A percentile compares a stretch with the other conserved stretches of the same genome.
Conservation (phyloP, 2,888 invertebrate genomes). For the Malacosoma neustria region DNA sequence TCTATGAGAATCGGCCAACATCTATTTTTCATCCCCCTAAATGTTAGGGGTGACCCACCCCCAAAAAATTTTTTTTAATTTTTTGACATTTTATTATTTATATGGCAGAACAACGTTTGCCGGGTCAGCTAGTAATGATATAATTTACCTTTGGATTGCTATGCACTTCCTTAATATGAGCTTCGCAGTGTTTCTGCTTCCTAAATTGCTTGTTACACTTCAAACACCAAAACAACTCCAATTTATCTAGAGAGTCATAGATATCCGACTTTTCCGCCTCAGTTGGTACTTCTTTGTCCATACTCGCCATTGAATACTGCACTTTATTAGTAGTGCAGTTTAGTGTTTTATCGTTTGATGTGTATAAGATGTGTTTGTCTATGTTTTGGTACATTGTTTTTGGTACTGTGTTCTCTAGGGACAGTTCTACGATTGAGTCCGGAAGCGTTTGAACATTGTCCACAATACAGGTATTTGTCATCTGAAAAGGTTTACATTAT, state of each 20-base stretch:
- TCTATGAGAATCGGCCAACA: too few species aligned
- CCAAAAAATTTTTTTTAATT: too few species aligned
- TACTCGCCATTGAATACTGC: conserved; percentile 51
- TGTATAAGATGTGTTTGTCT: conserved; percentile 56
- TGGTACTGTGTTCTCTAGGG: conserved; percentile 56
- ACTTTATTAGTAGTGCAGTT: conserved; percentile 43
- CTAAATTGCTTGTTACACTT: conserved; percentile 75
- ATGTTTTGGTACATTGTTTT: conserved; percentile 60
- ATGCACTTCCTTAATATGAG: conserved; percentile 76
- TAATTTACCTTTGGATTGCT: conserved; percentile 35
- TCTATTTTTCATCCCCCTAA: too few species aligned
- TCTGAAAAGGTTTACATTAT: too few species aligned
- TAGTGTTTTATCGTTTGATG: conserved; percentile 47
- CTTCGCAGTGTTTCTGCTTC: conserved; percentile 77
- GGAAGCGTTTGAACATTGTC: conserved; percentile 58
- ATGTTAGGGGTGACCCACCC: too few species aligned
- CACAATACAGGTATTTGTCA: conserved; percentile 60
- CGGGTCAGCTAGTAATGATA: too few species aligned
- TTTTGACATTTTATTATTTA: too few species aligned
- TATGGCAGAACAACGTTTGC: too few species aligned
- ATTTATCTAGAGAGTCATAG: conserved; percentile 45
- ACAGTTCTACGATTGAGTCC: conserved; percentile 63
- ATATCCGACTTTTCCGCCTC: conserved; percentile 41
- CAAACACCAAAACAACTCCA: conserved; percentile 47
- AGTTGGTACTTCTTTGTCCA: conserved; percentile 36